phyloP scores from a whole-genome alignment of 1,140 invertebrate species.

The Drosophila rhopaloa region DNA sequence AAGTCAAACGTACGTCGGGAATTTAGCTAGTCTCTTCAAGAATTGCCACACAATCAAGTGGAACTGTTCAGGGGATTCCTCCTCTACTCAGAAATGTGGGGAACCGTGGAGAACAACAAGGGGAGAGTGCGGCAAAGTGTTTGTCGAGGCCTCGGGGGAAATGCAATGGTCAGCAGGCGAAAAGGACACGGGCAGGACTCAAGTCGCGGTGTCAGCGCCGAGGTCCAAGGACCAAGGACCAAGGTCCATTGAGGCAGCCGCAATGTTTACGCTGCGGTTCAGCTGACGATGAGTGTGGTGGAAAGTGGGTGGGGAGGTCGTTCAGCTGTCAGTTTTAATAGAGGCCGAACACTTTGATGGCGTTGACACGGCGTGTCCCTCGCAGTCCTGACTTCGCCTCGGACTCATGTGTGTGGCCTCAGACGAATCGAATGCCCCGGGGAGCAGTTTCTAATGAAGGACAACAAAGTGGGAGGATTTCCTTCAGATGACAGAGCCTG shows the following conservation, averaged over 20 bases:
- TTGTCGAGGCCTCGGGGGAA: constrained; percentile 59
- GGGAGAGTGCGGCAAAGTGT: constrained; percentile 54
- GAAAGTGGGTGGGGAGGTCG: constrained; percentile 3
- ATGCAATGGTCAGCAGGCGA: constrained; percentile 43
- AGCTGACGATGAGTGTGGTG: constrained; percentile 21
- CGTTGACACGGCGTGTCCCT: constrained; percentile 52
- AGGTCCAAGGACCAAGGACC: constrained; percentile 29
- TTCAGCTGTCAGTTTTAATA: constrained; percentile 74
- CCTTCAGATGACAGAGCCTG: constrained; percentile 27
- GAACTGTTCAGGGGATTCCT: neutral
- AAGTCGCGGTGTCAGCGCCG: constrained; percentile 1
- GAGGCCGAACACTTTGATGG: constrained; percentile 72
- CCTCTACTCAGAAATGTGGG: neutral
- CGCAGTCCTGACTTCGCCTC: constrained; percentile 1
- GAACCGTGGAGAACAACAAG: neutral
- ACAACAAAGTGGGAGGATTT: constrained; percentile 35
- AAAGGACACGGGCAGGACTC: constrained; percentile 30
- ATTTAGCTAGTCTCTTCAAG: neutral
- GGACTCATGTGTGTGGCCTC: constrained; percentile 47
- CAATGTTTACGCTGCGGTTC: constrained; percentile 72
- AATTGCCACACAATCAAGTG: constrained; percentile 8
- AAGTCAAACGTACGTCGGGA: neutral
- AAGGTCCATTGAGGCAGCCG: constrained; percentile 50
- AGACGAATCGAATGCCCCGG: constrained; percentile 67
- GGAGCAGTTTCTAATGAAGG: constrained; percentile 79